Evolutionary conservation across 1,140 invertebrate genomes (phyloP), one percentile per base, ranked within the genome.

Genomic region (Pinna nobilis): DNA sequence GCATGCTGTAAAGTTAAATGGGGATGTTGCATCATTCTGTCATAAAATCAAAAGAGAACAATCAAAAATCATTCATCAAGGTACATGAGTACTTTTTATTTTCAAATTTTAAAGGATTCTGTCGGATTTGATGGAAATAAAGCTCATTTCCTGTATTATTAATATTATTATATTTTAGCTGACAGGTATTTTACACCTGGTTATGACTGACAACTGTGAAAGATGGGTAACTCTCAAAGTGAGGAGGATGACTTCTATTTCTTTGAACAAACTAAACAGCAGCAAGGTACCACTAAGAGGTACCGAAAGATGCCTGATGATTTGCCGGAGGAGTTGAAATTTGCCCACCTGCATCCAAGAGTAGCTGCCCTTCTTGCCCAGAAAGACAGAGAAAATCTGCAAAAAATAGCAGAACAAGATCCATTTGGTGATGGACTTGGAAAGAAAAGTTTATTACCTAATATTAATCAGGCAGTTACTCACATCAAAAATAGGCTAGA

Each of bases 311-410:
- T 79, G 15, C 82, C 85, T 11, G 87, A 88, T 61, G 87, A 88
- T 44, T 70, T 88, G 3, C 87, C 87, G 9, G 84, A 87, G 53
- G 83, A 82, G 70, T 79, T 88, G 6, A 80, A 84, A 44, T 87
- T 83, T 82, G 87, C 86, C 55, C 86, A 88, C 77, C 80, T 86
- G 33, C 87, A 87, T 73, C 86, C 85, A 7, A 85, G 84, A 72
- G 82, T 87, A 13, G 85, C 85, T 35, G 86, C 86, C 6, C 82
- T 80, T 49, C 60, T 86, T 35, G 84, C 82, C 23, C 87, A 75
- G 63, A 86, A 87, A 64, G 84, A 87, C 57, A 81, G 83, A 15
- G 80, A 82, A 60, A 77, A 75, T 28, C n/a, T n/a, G n/a, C 78
- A 84, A 35, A 74, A 73, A 65, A 64, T 69, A 2, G 70, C 76